These are phyloP conservation scores for Noctilio leporinus DNA, from an alignment of 2,113 vertebrate species.

Conservation along the genomic window DNA sequence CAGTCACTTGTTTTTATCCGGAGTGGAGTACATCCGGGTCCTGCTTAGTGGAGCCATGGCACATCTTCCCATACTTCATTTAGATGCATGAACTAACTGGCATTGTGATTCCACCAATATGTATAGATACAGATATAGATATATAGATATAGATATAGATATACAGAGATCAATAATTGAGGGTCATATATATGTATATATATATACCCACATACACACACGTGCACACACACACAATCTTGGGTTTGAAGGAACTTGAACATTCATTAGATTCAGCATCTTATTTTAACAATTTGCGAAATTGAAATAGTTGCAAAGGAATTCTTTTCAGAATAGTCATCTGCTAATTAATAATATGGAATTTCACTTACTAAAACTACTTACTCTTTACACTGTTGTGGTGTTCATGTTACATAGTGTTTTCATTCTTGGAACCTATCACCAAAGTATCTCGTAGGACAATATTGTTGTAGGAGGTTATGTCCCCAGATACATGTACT, in stretches of 20 bases:
- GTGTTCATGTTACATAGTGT: neutral
- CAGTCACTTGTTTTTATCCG: neutral
- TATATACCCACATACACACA: too few species aligned
- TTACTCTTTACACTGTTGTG: neutral
- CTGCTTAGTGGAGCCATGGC: neutral
- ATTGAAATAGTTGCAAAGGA: neutral
- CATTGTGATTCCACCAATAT: neutral
- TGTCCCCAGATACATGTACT: neutral
- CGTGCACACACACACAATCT: neutral
- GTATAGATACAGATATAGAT: too few species aligned
- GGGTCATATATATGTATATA: too few species aligned
- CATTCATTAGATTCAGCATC: neutral
- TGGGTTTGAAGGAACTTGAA: neutral
- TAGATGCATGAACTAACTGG: neutral
- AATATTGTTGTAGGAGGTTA: neutral
- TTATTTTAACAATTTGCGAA: neutral
- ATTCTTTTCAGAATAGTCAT: neutral
- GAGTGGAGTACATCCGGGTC: neutral
- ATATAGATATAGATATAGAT: too few species aligned
- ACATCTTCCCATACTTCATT: neutral
- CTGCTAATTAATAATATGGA: neutral
- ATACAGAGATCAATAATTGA: too few species aligned
- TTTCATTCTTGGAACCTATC: neutral
- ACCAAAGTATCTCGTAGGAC: neutral
- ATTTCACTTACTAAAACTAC: neutral